Conservation (phyloP, 2,888 invertebrate species). For the Coelinius sp. region DNA sequence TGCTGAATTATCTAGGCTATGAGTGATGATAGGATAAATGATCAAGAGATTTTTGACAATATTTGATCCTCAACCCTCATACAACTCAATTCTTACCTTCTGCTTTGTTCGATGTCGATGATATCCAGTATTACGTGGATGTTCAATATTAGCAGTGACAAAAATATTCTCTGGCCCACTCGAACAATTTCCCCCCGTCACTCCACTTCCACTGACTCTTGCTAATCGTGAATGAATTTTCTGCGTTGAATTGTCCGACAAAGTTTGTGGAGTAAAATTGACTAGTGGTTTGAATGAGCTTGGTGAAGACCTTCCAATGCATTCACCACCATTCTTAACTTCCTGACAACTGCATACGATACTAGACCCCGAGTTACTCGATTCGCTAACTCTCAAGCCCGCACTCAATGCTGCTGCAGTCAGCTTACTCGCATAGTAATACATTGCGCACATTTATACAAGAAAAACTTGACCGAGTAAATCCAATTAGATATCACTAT, state of each 20-base stretch:
- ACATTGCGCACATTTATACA: constrained; percentile 75
- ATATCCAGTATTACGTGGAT: constrained; percentile 60
- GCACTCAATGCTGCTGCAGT: constrained; percentile 77
- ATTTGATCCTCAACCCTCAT: background rate
- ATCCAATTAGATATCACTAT: constrained; percentile 66
- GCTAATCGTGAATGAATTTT: constrained; percentile 41
- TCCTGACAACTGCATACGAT: constrained; percentile 66
- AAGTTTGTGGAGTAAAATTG: constrained; percentile 44
- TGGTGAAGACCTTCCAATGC: constrained; percentile 35
- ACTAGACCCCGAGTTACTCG: constrained; percentile 65
- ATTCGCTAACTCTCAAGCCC: constrained; percentile 72
- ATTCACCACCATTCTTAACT: constrained; percentile 42
- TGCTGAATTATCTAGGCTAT: too few relatives aligned
- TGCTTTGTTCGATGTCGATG: constrained; percentile 65
- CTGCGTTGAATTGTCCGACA: background rate
- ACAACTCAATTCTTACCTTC: constrained; percentile 58
- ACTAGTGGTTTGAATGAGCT: constrained; percentile 41
- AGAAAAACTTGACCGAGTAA: constrained; percentile 68
- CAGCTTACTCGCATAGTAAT: constrained; percentile 80
- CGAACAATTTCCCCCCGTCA: constrained; percentile 33
- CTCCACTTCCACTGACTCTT: constrained; percentile 43
- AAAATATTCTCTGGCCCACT: constrained; percentile 61
- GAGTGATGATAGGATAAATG: too few relatives aligned
- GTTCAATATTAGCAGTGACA: constrained; percentile 58
- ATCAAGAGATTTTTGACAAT: too few relatives aligned